phyloP scores from a whole-genome alignment of 2,113 vertebrate species.

The Turnix velox region DNA sequence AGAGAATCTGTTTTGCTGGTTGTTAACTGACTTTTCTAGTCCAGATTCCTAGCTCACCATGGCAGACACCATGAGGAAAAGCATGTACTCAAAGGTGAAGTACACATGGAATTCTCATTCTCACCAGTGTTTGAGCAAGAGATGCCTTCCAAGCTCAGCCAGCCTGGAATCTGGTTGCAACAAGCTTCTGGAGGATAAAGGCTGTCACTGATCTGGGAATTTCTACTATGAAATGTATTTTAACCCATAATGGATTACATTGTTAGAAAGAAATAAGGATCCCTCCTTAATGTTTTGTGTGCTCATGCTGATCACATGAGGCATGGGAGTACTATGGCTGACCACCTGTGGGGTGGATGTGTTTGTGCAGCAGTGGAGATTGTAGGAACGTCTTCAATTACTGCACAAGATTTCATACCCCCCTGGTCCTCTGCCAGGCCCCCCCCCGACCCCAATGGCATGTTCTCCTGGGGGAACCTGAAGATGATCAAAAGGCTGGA shows the following conservation, averaged over 20 bases:
- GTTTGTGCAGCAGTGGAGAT: background rate
- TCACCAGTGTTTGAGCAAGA: background rate
- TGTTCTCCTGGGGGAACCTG: background rate
- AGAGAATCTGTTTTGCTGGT: background rate
- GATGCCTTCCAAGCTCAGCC: background rate
- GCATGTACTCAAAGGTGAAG: background rate
- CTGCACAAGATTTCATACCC: background rate
- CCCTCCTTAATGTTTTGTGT: background rate
- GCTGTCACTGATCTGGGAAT: background rate
- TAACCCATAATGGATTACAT: background rate
- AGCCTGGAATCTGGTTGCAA: background rate
- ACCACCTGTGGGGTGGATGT: fast-evolving
- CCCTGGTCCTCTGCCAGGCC: background rate
- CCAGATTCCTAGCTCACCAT: background rate
- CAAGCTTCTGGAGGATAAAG: background rate
- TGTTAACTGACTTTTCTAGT: background rate
- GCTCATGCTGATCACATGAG: background rate
- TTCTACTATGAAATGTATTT: background rate
- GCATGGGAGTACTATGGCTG: fast-evolving
- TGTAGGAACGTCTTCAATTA: background rate
- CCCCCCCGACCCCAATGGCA: too few relatives aligned
- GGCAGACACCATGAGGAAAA: background rate
- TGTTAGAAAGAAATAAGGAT: background rate
- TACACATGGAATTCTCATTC: background rate
- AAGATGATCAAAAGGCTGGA: too few relatives aligned